A percentile compares a stretch with the other conserved stretches of the same genome.
phyloP scores from a whole-genome alignment of 1,140 invertebrate genomes.

The Diorhabda sublineata region DNA sequence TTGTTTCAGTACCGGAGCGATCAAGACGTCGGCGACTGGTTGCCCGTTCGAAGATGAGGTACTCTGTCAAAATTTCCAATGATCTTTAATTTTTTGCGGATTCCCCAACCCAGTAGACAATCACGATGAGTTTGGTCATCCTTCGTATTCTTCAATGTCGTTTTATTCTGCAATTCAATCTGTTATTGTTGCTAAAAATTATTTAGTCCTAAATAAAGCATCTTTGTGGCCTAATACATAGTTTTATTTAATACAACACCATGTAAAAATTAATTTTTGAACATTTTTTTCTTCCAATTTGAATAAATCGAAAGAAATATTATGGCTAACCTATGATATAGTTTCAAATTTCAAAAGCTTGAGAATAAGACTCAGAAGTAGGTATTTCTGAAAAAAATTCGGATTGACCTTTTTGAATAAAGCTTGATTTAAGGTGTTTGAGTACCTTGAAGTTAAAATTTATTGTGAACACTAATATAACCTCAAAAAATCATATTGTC shows the following conservation, averaged over 20 bases:
- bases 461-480: too few relatives aligned
- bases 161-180: constrained; percentile 6
- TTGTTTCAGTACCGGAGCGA: constrained; percentile 36
- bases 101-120: constrained; percentile 36
- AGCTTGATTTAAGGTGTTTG: too few relatives aligned
- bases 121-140: constrained; percentile 23
- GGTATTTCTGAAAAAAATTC: too few relatives aligned
- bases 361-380: too few relatives aligned
- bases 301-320: too few relatives aligned
- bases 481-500: too few relatives aligned
- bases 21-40: constrained; percentile 31
- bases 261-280: too few relatives aligned
- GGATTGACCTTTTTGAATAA: too few relatives aligned
- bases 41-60: constrained; percentile 38
- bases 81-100: constrained; percentile 25
- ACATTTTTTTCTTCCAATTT: too few relatives aligned
- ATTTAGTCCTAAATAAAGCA: constrained; percentile 31
- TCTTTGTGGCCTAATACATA: constrained; percentile 23
- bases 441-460: too few relatives aligned
- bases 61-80: constrained; percentile 17
- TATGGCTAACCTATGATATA: too few relatives aligned
- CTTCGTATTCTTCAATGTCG: constrained; percentile 6
- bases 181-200: constrained; percentile 27
- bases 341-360: too few relatives aligned
- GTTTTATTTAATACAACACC: not conserved